These are phyloP conservation scores for Galbula dea DNA, from an alignment of 2,113 vertebrate genomes.

Conservation along the genomic window DNA sequence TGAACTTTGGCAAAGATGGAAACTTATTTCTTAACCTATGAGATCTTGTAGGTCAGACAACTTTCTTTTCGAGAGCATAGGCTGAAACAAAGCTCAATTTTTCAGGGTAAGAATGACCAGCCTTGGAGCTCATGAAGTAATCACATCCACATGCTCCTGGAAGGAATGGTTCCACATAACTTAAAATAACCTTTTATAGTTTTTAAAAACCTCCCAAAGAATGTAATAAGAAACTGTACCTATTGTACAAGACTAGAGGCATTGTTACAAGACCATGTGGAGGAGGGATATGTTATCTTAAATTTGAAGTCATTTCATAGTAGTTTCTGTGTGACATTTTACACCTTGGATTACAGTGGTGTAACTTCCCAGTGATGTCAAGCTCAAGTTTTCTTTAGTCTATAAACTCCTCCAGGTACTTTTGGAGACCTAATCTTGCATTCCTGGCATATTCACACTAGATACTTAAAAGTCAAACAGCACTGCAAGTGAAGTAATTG, in stretches of 20 bases:
- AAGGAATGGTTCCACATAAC: neutral
- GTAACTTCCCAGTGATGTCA: neutral
- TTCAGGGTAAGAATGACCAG: neutral
- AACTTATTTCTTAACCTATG: neutral
- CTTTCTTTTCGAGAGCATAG: neutral
- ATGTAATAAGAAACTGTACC: neutral
- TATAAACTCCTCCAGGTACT: neutral
- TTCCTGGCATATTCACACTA: conserved; percentile 12
- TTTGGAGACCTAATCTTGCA: conserved; percentile 18
- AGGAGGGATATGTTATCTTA: neutral
- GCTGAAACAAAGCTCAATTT: neutral
- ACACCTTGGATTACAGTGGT: conserved; percentile 18
- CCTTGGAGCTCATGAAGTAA: neutral
- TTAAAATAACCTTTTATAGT: conserved; percentile 26
- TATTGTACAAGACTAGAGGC: neutral
- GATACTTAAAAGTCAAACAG: conserved; percentile 5
- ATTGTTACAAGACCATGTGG: neutral
- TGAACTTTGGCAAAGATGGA: neutral
- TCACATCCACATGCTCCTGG: neutral
- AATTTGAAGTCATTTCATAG: neutral
- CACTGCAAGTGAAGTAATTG: conserved; percentile 7
- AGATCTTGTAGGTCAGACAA: neutral
- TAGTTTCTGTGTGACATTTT: conserved; percentile 31
- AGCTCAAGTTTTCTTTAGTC: neutral
- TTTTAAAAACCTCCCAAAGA: neutral